Evolutionary conservation across 2,113 vertebrate species (phyloP).

Genomic region (Indri indri): DNA sequence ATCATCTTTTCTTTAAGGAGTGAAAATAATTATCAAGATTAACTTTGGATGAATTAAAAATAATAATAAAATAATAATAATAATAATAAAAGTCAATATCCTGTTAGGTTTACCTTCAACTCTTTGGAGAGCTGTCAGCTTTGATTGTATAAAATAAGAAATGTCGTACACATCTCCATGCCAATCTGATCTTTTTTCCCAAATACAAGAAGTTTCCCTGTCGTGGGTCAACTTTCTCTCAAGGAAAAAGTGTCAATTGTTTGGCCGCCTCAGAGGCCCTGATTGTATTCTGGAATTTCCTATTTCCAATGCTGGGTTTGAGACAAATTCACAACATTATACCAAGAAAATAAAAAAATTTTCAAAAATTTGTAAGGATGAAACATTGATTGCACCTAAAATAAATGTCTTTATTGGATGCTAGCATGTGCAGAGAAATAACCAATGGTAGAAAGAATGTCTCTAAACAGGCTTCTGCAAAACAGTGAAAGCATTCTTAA

Average conservation of each 20-base stretch:
- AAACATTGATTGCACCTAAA: neutral
- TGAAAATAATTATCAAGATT: neutral
- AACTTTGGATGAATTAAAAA: neutral
- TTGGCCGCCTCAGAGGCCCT: neutral
- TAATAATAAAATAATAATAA: neutral
- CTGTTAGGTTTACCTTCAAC: neutral
- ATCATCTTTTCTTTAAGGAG: neutral
- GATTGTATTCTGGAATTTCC: neutral
- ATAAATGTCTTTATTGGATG: neutral
- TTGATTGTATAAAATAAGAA: neutral
- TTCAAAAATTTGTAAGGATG: neutral
- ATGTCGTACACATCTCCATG: neutral
- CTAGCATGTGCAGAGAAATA: neutral
- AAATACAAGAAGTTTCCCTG: neutral
- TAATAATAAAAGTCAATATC: neutral
- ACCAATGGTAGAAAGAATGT: neutral
- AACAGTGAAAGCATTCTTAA: neutral
- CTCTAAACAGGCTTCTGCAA: neutral
- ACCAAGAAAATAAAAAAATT: neutral
- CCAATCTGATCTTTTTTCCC: neutral
- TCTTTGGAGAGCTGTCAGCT: neutral
- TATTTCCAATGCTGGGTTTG: neutral
- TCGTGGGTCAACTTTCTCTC: neutral
- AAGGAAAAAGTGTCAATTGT: neutral
- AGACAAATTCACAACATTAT: neutral